Conservation (phyloP, 2,888 invertebrate species). For the Synergus umbraculus region DNA sequence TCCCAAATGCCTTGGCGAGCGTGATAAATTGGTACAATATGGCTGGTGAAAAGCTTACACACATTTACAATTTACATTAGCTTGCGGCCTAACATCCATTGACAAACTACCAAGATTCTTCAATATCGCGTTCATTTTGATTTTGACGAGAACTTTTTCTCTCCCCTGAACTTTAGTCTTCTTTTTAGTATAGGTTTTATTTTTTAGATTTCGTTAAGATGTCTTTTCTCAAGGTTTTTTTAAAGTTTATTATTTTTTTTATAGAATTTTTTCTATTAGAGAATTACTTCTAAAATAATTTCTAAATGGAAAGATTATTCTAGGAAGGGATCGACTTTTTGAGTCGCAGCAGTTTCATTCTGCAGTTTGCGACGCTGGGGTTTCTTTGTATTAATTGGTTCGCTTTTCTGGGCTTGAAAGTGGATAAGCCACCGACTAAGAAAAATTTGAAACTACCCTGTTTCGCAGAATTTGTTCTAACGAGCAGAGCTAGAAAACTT, state of each 20-base stretch:
- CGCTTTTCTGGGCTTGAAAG: conserved; percentile 1
- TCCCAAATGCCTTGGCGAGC: conserved; percentile 36
- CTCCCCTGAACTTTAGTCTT: neutral
- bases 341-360: conserved; percentile 40
- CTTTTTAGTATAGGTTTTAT: neutral
- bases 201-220: neutral
- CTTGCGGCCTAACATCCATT: conserved; percentile 34
- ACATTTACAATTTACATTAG: conserved; percentile 34
- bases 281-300: neutral
- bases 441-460: conserved; percentile 6
- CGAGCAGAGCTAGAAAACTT: conserved; percentile 54
- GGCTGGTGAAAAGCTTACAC: conserved; percentile 40
- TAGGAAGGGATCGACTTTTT: conserved; percentile 4
- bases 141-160: conserved; percentile 1
- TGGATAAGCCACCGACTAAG: conserved; percentile 23
- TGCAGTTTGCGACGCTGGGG: conserved; percentile 20
- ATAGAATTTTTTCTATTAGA: neutral
- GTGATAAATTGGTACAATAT: conserved; percentile 41
- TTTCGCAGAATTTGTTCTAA: neutral
- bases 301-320: conserved; percentile 17
- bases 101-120: conserved; percentile 32
- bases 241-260: neutral
- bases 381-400: neutral
- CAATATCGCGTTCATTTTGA: conserved; percentile 28
- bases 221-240: neutral